These are phyloP conservation scores for Helicoverpa armigera DNA, from an alignment of 1,140 invertebrate species.

Conservation along the genomic window DNA sequence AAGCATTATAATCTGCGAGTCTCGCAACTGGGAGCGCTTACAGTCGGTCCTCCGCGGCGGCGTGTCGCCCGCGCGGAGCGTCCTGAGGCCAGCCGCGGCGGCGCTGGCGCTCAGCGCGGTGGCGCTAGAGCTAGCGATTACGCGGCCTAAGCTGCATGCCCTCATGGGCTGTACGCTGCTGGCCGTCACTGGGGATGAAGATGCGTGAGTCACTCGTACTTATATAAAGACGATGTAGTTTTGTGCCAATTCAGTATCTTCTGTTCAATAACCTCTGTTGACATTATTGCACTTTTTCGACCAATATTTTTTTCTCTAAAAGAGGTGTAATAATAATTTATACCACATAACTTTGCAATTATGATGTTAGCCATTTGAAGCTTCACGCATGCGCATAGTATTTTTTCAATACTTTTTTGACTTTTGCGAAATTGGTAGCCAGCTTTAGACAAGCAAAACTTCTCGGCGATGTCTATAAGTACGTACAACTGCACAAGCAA, in stretches of 20 bases:
- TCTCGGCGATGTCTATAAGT: too few relatives aligned
- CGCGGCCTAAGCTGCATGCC: conserved; percentile 7
- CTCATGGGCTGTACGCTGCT: conserved; percentile 62
- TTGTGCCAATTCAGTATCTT: too few relatives aligned
- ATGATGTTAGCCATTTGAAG: neutral
- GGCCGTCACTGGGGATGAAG: conserved; percentile 45
- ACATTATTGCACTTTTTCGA: too few relatives aligned
- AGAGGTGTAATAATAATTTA: too few relatives aligned
- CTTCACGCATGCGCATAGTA: neutral
- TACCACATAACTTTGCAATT: too few relatives aligned
- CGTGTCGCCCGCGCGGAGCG: conserved; percentile 57
- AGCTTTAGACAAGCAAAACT: too few relatives aligned
- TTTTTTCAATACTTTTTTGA: too few relatives aligned
- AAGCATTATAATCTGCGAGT: conserved; percentile 66
- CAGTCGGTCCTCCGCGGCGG: conserved; percentile 57
- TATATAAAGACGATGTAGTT: too few relatives aligned
- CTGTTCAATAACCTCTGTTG: too few relatives aligned
- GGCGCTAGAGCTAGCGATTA: conserved; percentile 56
- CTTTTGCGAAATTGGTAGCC: too few relatives aligned
- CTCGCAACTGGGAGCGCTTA: conserved; percentile 59
- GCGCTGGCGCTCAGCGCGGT: conserved; percentile 65
- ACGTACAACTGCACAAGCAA: too few relatives aligned
- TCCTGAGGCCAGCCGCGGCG: conserved; percentile 21
- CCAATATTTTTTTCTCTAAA: too few relatives aligned
- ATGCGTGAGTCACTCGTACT: conserved; percentile 3